Evolutionary conservation across 2,797 vertebrate species (phyloP).

Genomic region (Halcyon leucocephala): DNA sequence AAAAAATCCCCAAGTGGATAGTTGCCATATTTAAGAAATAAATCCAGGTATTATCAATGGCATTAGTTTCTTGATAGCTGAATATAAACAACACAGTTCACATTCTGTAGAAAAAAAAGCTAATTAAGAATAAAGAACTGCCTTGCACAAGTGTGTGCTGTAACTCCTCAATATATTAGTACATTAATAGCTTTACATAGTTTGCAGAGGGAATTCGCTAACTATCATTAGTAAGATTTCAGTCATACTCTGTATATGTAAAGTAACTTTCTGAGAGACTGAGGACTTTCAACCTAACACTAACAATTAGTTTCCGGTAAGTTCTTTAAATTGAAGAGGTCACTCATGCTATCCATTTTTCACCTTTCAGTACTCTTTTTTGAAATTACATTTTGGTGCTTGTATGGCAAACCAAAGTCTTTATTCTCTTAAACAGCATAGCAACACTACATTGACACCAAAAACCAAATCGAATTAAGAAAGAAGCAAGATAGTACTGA

Average conservation of each 20-base stretch:
- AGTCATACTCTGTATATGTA: neutral
- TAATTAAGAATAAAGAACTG: neutral
- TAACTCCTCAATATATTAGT: neutral
- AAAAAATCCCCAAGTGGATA: neutral
- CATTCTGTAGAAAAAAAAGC: neutral
- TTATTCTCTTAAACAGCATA: neutral
- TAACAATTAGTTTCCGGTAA: neutral
- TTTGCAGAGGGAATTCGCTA: neutral
- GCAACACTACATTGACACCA: neutral
- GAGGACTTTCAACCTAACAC: neutral
- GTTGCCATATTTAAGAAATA: neutral
- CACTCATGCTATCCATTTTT: neutral
- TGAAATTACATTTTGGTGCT: neutral
- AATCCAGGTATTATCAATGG: neutral
- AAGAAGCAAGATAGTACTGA: neutral
- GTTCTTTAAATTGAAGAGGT: neutral
- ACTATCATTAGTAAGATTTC: neutral
- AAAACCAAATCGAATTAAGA: rapidly evolving
- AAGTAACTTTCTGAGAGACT: neutral
- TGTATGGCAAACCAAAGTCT: neutral
- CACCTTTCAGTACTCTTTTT: neutral
- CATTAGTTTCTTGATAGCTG: neutral
- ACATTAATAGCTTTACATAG: neutral
- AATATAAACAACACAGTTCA: neutral
- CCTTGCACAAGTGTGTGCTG: neutral